A percentile compares a stretch with the other conserved stretches of the same genome.
Evolutionary conservation across 2,888 invertebrate genomes (phyloP).

Genomic region (Julus scanicus): DNA sequence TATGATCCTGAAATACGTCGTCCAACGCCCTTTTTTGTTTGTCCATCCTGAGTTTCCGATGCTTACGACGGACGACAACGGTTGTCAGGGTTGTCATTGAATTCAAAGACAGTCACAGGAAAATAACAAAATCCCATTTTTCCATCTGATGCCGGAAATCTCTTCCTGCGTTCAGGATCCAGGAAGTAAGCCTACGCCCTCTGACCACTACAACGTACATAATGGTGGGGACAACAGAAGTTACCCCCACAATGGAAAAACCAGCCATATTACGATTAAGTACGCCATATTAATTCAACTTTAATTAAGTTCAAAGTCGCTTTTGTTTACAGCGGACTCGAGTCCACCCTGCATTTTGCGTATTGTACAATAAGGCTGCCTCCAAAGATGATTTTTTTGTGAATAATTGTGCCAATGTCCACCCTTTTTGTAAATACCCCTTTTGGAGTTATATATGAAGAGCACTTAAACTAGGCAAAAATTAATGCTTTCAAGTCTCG

Average conservation of each 20-base stretch:
- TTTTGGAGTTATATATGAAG: slow-evolving; percentile 20
- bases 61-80: background rate
- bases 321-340: background rate
- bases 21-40: slow-evolving; percentile 33
- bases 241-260: background rate
- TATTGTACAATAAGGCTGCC: background rate
- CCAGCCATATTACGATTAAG: background rate
- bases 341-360: background rate
- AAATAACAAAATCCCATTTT: slow-evolving; percentile 24
- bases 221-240: background rate
- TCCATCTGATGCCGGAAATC: slow-evolving; percentile 26
- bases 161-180: background rate
- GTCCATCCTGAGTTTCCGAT: slow-evolving; percentile 17
- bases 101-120: slow-evolving; percentile 9
- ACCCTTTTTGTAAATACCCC: slow-evolving; percentile 25
- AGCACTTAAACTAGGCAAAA: slow-evolving; percentile 8
- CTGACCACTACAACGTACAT: slow-evolving; percentile 11
- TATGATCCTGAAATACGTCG: background rate
- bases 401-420: background rate
- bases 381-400: background rate
- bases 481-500: background rate
- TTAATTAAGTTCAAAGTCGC: background rate
- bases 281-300: background rate
- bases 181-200: slow-evolving; percentile 30
- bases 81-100: background rate